phyloP scores from a whole-genome alignment of 2,888 invertebrate genomes.

The Acanthosoma haemorrhoidale region DNA sequence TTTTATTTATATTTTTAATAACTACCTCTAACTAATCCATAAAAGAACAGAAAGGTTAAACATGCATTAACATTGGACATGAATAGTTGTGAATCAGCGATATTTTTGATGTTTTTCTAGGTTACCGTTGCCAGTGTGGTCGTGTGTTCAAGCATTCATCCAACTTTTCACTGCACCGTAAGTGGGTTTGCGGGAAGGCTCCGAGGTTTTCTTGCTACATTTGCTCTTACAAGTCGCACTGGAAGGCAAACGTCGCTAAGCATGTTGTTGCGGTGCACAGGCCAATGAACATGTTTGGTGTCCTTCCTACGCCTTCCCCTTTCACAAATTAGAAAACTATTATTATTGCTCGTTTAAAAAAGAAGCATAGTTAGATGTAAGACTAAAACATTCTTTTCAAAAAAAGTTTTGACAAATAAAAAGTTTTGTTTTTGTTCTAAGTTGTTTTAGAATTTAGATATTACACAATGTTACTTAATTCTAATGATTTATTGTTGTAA shows the following conservation, averaged over 20 bases:
- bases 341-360: too few species aligned
- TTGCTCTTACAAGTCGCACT: conserved; percentile 35
- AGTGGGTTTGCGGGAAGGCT: conserved; percentile 36
- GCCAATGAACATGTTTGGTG: background rate
- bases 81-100: background rate
- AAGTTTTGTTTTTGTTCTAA: too few species aligned
- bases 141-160: conserved; percentile 34
- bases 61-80: background rate
- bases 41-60: too few species aligned
- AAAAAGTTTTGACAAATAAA: too few species aligned
- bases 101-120: conserved; percentile 20
- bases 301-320: background rate
- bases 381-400: too few species aligned
- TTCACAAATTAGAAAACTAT: conserved; percentile 7
- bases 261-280: conserved; percentile 22
- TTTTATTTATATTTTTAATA: background rate
- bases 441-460: too few species aligned
- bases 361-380: too few species aligned
- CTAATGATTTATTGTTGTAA: too few species aligned
- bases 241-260: conserved; percentile 29
- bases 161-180: conserved; percentile 35
- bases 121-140: conserved; percentile 36
- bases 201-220: conserved; percentile 33
- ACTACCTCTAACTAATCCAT: background rate
- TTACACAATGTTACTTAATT: too few species aligned